These are phyloP conservation scores for Cantharis flavilabris DNA, from an alignment of 2,888 invertebrate species.

Conservation along the genomic window DNA sequence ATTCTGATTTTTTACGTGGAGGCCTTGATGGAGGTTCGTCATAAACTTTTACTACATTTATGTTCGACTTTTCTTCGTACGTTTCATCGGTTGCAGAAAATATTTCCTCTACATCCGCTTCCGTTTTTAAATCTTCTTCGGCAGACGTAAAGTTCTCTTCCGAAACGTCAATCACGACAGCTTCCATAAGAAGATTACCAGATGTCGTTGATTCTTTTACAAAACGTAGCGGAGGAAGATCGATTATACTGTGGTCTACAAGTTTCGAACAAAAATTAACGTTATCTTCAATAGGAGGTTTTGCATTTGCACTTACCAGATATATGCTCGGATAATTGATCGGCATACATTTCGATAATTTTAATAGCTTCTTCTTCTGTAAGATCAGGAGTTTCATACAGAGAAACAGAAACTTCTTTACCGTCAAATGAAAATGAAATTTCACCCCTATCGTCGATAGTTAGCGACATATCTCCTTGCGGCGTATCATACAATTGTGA, in stretches of 20 bases:
- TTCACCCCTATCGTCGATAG: constrained; percentile 81
- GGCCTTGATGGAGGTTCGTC: constrained; percentile 63
- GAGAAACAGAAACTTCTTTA: constrained; percentile 87
- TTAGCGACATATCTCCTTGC: constrained; percentile 67
- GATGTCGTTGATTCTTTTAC: constrained; percentile 88
- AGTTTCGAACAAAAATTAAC: constrained; percentile 21
- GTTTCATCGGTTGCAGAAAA: constrained; percentile 81
- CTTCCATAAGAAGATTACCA: constrained; percentile 87
- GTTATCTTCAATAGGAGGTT: not conserved
- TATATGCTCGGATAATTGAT: constrained; percentile 88
- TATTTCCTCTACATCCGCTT: constrained; percentile 81
- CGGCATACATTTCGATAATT: constrained; percentile 93
- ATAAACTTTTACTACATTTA: constrained; percentile 61
- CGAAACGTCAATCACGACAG: constrained; percentile 86
- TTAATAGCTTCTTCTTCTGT: constrained; percentile 91
- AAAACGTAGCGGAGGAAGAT: constrained; percentile 84
- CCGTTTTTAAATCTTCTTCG: constrained; percentile 83
- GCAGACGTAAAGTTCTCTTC: constrained; percentile 82
- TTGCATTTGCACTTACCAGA: constrained; percentile 56
- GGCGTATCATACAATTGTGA: constrained; percentile 87
- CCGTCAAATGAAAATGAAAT: constrained; percentile 91
- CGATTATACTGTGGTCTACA: constrained; percentile 81
- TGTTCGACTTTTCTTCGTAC: constrained; percentile 54
- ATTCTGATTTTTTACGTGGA: constrained; percentile 69
- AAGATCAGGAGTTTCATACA: constrained; percentile 90